phyloP scores from a whole-genome alignment of 2,797 vertebrate genomes.

The Sorex maritimensis region DNA sequence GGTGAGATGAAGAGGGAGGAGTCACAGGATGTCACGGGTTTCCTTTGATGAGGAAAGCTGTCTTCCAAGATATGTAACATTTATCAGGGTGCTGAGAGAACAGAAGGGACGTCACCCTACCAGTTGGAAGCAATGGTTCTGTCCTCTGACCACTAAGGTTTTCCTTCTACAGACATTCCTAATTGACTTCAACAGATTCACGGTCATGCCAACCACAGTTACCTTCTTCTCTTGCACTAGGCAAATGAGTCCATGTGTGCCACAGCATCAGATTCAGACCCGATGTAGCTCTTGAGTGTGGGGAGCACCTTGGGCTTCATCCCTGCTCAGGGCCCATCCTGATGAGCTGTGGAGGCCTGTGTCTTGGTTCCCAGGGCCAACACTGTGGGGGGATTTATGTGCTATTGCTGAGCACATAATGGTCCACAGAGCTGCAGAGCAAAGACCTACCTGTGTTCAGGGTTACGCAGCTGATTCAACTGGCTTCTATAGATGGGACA shows the following conservation, averaged over 20 bases:
- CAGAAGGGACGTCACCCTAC: constrained; percentile 41
- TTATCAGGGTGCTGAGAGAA: neutral
- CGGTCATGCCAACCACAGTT: neutral
- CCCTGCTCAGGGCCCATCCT: neutral
- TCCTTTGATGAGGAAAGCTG: neutral
- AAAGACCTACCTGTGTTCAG: neutral
- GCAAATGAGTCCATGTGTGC: neutral
- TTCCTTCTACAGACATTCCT: neutral
- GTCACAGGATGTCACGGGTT: neutral
- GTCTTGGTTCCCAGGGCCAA: neutral
- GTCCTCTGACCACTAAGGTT: neutral
- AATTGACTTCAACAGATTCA: neutral
- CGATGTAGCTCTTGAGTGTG: neutral
- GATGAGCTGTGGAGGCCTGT: neutral
- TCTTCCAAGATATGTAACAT: neutral
- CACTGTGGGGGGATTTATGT: constrained; percentile 60
- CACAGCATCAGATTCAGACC: neutral
- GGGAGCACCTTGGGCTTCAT: neutral
- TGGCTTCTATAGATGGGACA: constrained; percentile 14
- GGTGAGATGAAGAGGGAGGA: neutral
- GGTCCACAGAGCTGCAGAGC: neutral
- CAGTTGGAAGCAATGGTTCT: constrained; percentile 14
- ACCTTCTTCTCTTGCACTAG: constrained; percentile 26
- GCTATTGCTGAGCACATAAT: constrained; percentile 79
- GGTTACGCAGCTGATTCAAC: neutral